Base-by-base conservation (phyloP, 1,140 invertebrate species). In the Hyphantria cunea region DNA sequence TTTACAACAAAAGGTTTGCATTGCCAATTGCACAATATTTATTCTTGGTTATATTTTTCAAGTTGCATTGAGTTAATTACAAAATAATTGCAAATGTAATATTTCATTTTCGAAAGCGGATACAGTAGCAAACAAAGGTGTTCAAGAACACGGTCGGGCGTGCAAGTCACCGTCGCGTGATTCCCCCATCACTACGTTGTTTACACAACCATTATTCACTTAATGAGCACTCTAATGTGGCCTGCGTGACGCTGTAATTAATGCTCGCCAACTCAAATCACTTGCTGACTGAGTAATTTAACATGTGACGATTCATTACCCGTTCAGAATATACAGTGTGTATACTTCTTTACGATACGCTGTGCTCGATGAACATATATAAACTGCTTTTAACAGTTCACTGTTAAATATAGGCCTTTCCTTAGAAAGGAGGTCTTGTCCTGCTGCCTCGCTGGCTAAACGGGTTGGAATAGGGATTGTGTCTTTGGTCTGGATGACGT, bases 121-220 rank as follows among this genome's bases (percentile, higher is more conserved):
- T 74, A 68, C 65, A 55, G 59, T 63, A 51, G 66, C 63, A 51
- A 47, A 79, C 74, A 77, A 68, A 74, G 64, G 64, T 45, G 48
- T 44, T 34, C 49, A 72, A 73, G 74, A 77, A 60, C 61, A 80
- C 72, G 68, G 60, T 79, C 66, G 59, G 47, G 65, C 67, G 67
- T 78, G 76, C 72, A 73, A 77, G 76, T 70, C 81, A 84, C 51
- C 72, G 72, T 86, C 73, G 79, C 82, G 81, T 85, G 81, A 72
- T 87, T 82, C 80, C 84, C 65, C 69, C 71, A 72, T 75, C 56
- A 74, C 72, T 69, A 76, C 65, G 76, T 79, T 85, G 82, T 84
- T 83, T 81, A 79, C 75, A 76, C 69, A 76, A 66, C 60, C 64
- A 80, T 84, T 82, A 86, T 74, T 64, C 72, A 75, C 55, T 78